Conservation (phyloP, 2,113 vertebrate species). For the Trematomus loennbergii region DNA sequence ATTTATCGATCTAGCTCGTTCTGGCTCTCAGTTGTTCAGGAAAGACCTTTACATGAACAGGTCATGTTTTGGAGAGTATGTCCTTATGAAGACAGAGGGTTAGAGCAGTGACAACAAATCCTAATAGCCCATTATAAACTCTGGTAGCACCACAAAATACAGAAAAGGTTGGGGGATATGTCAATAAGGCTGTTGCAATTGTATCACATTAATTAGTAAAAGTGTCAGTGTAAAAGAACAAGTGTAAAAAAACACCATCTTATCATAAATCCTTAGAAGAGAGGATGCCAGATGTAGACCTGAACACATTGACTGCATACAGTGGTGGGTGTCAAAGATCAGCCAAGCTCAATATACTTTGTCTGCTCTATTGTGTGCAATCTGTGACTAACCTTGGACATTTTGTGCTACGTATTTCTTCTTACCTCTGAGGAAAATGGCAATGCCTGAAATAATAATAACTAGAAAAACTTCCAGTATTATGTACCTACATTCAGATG, state of each 20-base stretch:
- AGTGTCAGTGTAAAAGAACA: neutral
- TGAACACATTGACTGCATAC: neutral
- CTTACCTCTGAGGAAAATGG: constrained; percentile 7
- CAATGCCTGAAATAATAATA: neutral
- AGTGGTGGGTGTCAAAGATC: neutral
- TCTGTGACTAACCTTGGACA: constrained; percentile 21
- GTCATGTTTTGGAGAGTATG: neutral
- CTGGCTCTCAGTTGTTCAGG: neutral
- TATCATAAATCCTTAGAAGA: neutral
- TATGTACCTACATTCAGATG: neutral
- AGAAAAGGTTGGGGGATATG: neutral
- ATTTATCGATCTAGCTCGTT: neutral
- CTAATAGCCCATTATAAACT: neutral
- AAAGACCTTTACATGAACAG: neutral
- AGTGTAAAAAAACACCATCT: neutral
- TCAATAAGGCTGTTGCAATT: neutral
- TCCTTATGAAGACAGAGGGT: neutral
- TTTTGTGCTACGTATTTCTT: constrained; percentile 9
- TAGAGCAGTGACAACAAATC: neutral
- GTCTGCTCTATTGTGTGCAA: constrained; percentile 3
- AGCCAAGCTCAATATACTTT: constrained; percentile 6
- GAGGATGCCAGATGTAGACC: neutral
- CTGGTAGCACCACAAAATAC: constrained; percentile 12
- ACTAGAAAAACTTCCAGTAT: neutral
- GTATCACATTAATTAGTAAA: neutral